phyloP scores from a whole-genome alignment of 2,888 invertebrate genomes.

The Drosophila aldrichi region DNA sequence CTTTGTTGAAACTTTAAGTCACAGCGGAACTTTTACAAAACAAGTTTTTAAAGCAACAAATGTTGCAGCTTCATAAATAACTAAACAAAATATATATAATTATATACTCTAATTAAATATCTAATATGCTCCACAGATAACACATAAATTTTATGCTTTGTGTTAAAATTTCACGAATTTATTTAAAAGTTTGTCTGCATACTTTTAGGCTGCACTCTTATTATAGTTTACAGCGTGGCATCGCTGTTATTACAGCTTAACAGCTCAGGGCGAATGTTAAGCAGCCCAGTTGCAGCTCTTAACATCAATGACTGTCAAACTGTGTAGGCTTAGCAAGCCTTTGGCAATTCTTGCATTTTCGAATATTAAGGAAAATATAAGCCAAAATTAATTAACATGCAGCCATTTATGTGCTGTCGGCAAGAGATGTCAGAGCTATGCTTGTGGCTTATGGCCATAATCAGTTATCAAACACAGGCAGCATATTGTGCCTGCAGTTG shows the following conservation, averaged over 20 bases:
- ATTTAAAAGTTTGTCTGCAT: neutral
- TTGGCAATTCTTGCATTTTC: constrained; percentile 1
- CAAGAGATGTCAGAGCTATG: neutral
- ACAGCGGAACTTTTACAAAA: neutral
- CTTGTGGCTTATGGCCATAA: constrained; percentile 9
- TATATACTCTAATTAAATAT: neutral
- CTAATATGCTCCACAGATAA: neutral
- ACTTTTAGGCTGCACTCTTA: neutral
- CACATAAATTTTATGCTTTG: too few relatives aligned
- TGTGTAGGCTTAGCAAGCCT: neutral
- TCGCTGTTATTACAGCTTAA: neutral
- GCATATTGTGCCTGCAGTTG: constrained; percentile 17
- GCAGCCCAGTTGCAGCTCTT: neutral
- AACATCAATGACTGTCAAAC: constrained; percentile 1
- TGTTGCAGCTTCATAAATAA: too few relatives aligned
- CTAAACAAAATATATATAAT: neutral
- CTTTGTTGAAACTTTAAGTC: constrained; percentile 30
- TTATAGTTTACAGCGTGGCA: too few relatives aligned
- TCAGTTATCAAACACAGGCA: constrained; percentile 23
- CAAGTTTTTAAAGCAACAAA: neutral
- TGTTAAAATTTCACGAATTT: neutral
- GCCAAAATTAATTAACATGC: constrained; percentile 26
- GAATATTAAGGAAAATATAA: neutral
- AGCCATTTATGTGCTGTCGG: neutral
- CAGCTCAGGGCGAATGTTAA: neutral